phyloP scores from a whole-genome alignment of 2,888 invertebrate species.

The Ochropleura leucogaster region DNA sequence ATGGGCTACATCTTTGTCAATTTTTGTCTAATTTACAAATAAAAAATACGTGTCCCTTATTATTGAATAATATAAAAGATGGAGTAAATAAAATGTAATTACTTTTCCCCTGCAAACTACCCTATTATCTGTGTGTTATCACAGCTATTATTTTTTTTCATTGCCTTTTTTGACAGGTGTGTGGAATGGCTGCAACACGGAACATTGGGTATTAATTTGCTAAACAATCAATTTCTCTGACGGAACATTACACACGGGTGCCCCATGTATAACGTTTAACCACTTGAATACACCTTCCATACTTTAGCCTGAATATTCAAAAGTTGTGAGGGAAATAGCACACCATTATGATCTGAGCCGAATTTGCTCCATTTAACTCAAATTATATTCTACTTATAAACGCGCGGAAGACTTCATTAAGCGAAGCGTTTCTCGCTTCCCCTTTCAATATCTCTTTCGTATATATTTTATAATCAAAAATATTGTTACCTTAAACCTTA shows the following conservation, averaged over 20 bases:
- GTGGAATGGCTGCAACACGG: background rate
- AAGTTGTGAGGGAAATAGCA: slow-evolving; percentile 65
- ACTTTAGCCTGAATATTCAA: slow-evolving; percentile 51
- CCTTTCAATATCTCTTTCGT: slow-evolving; percentile 43
- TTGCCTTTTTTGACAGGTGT: background rate
- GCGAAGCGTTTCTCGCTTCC: slow-evolving; percentile 40
- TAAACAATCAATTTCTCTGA: background rate
- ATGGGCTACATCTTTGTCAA: no score
- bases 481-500: slow-evolving; percentile 35
- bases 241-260: slow-evolving; percentile 6
- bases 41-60: no score
- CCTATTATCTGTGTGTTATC: background rate
- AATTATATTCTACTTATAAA: slow-evolving; percentile 62
- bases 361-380: slow-evolving; percentile 69
- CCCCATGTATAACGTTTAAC: slow-evolving; percentile 17
- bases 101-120: no score
- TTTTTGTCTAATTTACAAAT: no score
- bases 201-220: background rate
- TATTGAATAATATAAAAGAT: no score
- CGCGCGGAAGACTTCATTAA: slow-evolving; percentile 54
- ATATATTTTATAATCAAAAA: slow-evolving; percentile 50
- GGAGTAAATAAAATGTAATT: no score
- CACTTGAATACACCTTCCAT: slow-evolving; percentile 39
- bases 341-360: slow-evolving; percentile 67
- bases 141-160: background rate